A percentile compares a stretch with the other conserved stretches of the same genome.
These are phyloP conservation scores for Xanthia togata DNA, from an alignment of 2,888 invertebrate genomes.

Conservation along the genomic window DNA sequence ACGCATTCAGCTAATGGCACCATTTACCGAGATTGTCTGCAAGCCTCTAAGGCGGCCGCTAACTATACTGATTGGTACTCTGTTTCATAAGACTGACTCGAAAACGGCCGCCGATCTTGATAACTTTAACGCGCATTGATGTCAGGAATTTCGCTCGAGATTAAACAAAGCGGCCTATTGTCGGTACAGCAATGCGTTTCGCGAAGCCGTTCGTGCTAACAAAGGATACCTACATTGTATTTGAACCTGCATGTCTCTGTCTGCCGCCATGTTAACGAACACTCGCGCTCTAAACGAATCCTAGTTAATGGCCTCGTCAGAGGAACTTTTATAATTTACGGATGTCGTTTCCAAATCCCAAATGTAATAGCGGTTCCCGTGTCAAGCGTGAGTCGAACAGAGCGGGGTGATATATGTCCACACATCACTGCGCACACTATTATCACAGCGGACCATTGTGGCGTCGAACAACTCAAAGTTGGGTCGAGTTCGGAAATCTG, in stretches of 20 bases:
- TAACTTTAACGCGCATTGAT: constrained; percentile 24
- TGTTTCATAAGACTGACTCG: constrained; percentile 60
- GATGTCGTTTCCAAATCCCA: constrained; percentile 68
- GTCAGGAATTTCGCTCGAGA: constrained; percentile 3
- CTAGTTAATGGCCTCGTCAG: constrained; percentile 66
- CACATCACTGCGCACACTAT: constrained; percentile 66
- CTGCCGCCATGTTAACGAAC: constrained; percentile 21
- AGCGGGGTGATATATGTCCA: constrained; percentile 63
- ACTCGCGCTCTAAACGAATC: constrained; percentile 37
- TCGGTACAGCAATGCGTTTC: neutral
- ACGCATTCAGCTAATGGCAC: constrained; percentile 81
- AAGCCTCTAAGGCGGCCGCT: constrained; percentile 69
- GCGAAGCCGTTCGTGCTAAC: constrained; percentile 10
- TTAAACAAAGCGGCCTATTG: neutral
- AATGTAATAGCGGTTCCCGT: constrained; percentile 70
- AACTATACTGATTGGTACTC: constrained; percentile 74
- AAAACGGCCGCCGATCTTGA: constrained; percentile 38
- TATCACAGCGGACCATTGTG: constrained; percentile 71
- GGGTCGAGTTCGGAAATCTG: constrained; percentile 71
- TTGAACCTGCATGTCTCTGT: constrained; percentile 18
- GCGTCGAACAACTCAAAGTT: constrained; percentile 68
- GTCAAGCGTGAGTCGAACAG: constrained; percentile 55
- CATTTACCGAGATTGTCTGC: constrained; percentile 82
- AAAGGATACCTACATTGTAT: constrained; percentile 8
- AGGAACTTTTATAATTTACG: constrained; percentile 72